Conservation (phyloP, 2,113 vertebrate species). For the Malaclemys terrapin region DNA sequence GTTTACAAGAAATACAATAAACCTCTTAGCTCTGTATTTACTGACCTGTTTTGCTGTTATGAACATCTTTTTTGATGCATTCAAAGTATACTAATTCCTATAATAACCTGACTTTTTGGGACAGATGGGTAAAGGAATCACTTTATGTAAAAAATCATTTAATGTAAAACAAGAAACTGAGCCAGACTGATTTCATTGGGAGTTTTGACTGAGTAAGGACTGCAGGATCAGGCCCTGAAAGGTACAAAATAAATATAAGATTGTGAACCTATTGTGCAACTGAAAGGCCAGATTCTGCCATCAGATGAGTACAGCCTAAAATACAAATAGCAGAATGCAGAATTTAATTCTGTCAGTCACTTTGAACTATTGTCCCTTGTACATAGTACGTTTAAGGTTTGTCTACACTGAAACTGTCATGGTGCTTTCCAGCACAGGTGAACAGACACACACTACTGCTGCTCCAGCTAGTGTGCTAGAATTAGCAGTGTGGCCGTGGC, state of each 20-base stretch:
- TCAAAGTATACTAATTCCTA: neutral
- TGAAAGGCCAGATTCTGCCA: neutral
- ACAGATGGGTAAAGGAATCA: neutral
- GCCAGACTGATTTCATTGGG: rapidly evolving
- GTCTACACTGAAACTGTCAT: neutral
- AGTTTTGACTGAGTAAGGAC: slow-evolving; percentile 65
- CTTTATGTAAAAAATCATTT: neutral
- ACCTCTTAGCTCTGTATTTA: slow-evolving; percentile 14
- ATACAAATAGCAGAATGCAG: neutral
- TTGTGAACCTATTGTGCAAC: neutral
- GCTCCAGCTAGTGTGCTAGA: neutral
- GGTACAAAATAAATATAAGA: slow-evolving; percentile 22
- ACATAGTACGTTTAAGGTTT: neutral
- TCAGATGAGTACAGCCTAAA: neutral
- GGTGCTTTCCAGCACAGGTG: neutral
- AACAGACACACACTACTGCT: neutral
- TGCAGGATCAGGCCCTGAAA: slow-evolving; percentile 74
- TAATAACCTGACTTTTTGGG: neutral
- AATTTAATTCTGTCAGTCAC: neutral
- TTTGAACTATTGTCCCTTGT: neutral
- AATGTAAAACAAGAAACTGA: neutral
- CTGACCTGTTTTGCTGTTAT: neutral
- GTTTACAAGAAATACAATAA: neutral
- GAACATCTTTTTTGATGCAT: slow-evolving; percentile 14
- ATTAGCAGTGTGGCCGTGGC: neutral